These are phyloP conservation scores for Semnornis frantzii DNA, from an alignment of 2,113 vertebrate species.

Conservation along the genomic window DNA sequence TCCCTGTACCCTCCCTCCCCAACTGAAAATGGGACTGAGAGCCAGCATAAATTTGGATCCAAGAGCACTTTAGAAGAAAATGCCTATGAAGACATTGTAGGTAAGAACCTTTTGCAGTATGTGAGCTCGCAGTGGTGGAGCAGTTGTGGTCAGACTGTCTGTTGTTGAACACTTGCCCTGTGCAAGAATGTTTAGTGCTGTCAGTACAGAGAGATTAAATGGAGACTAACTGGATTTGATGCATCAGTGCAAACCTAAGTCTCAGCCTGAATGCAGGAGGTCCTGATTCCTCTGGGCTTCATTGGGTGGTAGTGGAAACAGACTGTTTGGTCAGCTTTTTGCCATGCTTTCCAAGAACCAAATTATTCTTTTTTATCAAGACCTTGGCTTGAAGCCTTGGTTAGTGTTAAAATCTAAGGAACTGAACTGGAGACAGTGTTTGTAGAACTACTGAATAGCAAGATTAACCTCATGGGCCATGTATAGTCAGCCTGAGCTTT, in stretches of 20 bases:
- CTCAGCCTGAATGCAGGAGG: not conserved
- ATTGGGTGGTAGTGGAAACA: not conserved
- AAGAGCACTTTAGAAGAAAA: slow-evolving; percentile 99
- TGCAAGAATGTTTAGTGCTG: not conserved
- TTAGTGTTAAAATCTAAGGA: slow-evolving; percentile 24
- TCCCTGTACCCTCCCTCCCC: slow-evolving; percentile 89
- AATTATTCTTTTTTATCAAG: not conserved
- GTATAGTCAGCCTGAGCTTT: not conserved
- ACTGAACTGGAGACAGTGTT: not conserved
- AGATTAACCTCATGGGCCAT: slow-evolving; percentile 15
- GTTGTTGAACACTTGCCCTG: not conserved
- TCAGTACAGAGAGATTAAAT: not conserved
- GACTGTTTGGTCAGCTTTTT: not conserved
- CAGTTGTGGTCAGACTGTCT: not conserved
- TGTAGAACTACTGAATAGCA: not conserved
- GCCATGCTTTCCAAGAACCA: slow-evolving; percentile 16
- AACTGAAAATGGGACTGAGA: slow-evolving; percentile 91
- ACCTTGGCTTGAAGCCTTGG: slow-evolving; percentile 15
- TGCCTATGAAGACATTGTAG: slow-evolving; percentile 96
- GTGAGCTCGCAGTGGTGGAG: not conserved
- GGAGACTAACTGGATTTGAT: not conserved
- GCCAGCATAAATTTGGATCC: slow-evolving; percentile 84
- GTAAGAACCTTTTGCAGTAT: slow-evolving; percentile 76
- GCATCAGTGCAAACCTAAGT: not conserved
- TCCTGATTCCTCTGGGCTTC: not conserved